phyloP scores from a whole-genome alignment of 2,113 vertebrate species.

The Crocuta crocuta region DNA sequence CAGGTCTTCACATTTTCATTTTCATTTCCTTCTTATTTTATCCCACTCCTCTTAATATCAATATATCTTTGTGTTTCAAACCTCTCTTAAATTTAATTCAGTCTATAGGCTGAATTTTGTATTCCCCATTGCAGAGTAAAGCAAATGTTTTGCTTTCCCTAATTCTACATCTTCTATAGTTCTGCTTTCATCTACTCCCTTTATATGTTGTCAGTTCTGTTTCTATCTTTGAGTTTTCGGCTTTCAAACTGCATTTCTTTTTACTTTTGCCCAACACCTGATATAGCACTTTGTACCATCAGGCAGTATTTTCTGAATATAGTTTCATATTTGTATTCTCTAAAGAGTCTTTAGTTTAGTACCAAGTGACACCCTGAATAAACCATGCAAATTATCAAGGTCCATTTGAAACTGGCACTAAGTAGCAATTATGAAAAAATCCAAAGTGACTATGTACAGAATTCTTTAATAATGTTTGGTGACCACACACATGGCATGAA shows the following conservation, averaged over 20 bases:
- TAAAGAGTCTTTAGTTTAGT: conserved; percentile 12
- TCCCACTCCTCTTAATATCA: background rate
- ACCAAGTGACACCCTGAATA: conserved; percentile 10
- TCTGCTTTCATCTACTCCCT: background rate
- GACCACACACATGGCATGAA: background rate
- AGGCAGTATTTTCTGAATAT: background rate
- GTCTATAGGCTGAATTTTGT: background rate
- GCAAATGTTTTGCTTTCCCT: background rate
- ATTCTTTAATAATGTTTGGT: background rate
- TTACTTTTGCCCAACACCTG: background rate
- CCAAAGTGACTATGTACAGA: background rate
- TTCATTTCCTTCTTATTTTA: background rate
- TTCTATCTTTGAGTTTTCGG: background rate
- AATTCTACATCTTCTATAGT: background rate
- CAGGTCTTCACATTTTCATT: background rate
- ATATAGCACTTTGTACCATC: background rate
- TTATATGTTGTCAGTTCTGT: background rate
- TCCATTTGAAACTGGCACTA: background rate
- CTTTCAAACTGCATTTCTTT: background rate
- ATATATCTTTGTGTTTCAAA: background rate
- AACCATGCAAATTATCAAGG: background rate
- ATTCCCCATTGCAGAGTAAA: background rate
- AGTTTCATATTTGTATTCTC: background rate
- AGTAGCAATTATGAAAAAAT: background rate
- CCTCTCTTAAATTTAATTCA: background rate